Conservation (phyloP, 2,113 vertebrate genomes). For the Rhinopomastus cyanomelas region DNA sequence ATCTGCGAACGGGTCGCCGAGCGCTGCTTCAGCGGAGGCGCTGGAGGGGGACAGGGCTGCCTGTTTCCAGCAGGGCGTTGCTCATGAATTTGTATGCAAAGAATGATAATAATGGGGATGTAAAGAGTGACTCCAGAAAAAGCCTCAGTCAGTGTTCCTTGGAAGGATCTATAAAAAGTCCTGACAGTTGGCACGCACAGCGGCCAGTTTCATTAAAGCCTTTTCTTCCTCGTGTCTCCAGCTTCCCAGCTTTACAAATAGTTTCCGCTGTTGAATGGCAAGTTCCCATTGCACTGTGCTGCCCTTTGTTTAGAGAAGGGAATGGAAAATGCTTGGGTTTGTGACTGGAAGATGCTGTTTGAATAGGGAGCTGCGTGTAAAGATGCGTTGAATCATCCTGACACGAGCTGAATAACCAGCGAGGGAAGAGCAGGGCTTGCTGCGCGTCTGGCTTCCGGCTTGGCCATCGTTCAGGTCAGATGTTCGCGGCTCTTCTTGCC, state of each 20-base stretch:
- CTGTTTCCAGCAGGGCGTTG: neutral
- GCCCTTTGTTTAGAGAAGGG: conserved; percentile 55
- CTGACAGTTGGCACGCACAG: conserved; percentile 55
- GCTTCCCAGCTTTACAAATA: conserved; percentile 69
- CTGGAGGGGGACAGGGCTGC: neutral
- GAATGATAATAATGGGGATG: conserved; percentile 26
- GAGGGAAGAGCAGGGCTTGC: neutral
- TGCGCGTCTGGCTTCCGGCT: conserved; percentile 17
- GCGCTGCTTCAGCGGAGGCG: neutral
- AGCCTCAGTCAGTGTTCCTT: conserved; percentile 36
- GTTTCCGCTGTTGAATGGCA: conserved; percentile 68
- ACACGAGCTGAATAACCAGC: conserved; percentile 52
- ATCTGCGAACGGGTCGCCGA: conserved; percentile 40
- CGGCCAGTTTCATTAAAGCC: conserved; percentile 60
- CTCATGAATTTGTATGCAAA: neutral
- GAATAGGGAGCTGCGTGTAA: conserved; percentile 44
- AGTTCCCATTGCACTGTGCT: conserved; percentile 58
- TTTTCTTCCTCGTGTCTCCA: conserved; percentile 64
- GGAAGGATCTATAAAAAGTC: conserved; percentile 45
- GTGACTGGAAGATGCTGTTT: conserved; percentile 42
- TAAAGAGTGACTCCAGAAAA: conserved; percentile 49
- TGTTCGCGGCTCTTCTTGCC: conserved; percentile 2
- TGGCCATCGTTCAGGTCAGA: conserved; percentile 54
- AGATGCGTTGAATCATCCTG: conserved; percentile 51
- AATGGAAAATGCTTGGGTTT: conserved; percentile 62